Evolutionary conservation across 1,140 invertebrate genomes (phyloP), one percentile per base, ranked within the genome.

Genomic region (Chironomus striatipennis): DNA sequence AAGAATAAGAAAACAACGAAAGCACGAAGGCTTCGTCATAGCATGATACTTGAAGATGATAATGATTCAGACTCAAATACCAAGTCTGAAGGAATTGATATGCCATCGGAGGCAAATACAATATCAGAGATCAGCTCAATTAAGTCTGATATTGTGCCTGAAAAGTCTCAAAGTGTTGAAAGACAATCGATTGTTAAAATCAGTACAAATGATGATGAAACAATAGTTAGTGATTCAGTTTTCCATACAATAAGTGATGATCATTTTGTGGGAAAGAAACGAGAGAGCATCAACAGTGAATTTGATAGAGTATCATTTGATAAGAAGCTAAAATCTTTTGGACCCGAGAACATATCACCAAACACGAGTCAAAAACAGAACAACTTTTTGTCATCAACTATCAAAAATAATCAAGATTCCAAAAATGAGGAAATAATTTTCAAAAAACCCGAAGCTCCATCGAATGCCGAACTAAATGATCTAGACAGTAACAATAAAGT

Each of bases 81-180:
- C 4, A 70, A 70, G 10, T 70, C 65, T 18, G 18, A 18, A 9
- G 65, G 18, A 21, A 15, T 18, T 20, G 65, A 70, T 20, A 10
- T 21, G 10, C 17, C 9, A 18, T 70, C 77, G 1, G 72, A 74
- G 43, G 74, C 75, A 15, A 76, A 76, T 75, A 76, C 76, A 43
- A 43, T 76, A 42, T 76, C 76, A 0, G 76, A 77, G 21, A 64
- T 77, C 1, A 76, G 75, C 12, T 77, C 76, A 3, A 57, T 77
- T 17, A 42, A 73, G 43, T 75, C 75, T 0, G 76, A 75, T 42
- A 9, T 15, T 42, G 15, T 20, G 12, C 42, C 8, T 18, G 67
- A 12, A 17, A 72, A 72, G 67, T 72, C 67, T 9, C 67, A 2
- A 17, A 42, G 77, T 21, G 10, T 12, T 10, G 47, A 57, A 12